phyloP scores from a whole-genome alignment of 1,140 invertebrate genomes.

The Maniola jurtina region DNA sequence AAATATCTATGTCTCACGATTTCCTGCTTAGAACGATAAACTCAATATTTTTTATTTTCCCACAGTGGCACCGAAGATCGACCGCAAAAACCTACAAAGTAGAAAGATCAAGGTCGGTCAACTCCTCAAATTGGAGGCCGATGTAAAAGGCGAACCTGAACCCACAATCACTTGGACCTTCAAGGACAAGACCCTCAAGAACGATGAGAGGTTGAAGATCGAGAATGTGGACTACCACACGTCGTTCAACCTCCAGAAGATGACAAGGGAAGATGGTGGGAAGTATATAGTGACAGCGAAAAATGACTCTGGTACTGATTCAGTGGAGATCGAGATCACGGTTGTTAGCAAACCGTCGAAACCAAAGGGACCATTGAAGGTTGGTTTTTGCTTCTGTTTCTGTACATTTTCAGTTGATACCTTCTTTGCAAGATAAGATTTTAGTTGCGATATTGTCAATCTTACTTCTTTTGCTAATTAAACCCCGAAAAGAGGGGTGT shows the following conservation, averaged over 20 bases:
- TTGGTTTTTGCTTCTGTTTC: conserved; percentile 44
- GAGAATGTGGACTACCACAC: conserved; percentile 97
- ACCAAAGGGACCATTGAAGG: conserved; percentile 93
- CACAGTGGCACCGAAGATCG: conserved; percentile 94
- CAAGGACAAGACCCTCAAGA: conserved; percentile 83
- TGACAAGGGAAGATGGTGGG: conserved; percentile 90
- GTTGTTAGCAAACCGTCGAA: conserved; percentile 91
- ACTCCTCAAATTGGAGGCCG: conserved; percentile 91
- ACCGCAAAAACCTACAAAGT: conserved; percentile 94
- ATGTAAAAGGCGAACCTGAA: conserved; percentile 94
- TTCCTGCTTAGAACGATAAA: too few relatives aligned
- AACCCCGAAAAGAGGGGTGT: too few relatives aligned
- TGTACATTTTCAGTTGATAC: too few relatives aligned
- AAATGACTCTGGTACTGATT: conserved; percentile 95
- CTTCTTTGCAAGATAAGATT: too few relatives aligned
- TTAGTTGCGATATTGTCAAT: too few relatives aligned
- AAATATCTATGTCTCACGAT: too few relatives aligned
- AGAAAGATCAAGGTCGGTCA: conserved; percentile 92
- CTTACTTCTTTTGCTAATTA: too few relatives aligned
- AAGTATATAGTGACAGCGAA: conserved; percentile 93
- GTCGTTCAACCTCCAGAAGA: conserved; percentile 90
- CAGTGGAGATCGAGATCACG: conserved; percentile 94
- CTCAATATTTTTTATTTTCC: conserved; percentile 13
- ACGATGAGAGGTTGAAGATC: conserved; percentile 86
- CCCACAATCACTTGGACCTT: conserved; percentile 92